Evolutionary conservation across 2,888 invertebrate species (phyloP).

Genomic region (Amblyjoppa fuscipennis): DNA sequence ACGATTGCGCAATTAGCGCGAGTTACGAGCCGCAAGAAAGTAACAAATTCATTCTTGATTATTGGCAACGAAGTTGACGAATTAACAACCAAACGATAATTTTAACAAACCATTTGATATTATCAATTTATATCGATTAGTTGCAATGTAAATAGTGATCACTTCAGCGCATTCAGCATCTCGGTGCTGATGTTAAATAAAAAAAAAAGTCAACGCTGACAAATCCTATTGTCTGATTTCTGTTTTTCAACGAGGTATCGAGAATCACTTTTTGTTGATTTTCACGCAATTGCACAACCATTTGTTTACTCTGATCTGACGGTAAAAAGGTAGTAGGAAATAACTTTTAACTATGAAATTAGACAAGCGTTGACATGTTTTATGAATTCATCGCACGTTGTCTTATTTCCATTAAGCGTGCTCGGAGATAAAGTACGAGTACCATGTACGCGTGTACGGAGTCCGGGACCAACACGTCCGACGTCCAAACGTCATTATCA

Average conservation of each 20-base stretch:
- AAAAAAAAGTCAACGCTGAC: too few relatives aligned
- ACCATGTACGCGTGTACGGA: background rate
- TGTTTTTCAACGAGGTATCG: too few relatives aligned
- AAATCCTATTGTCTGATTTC: too few relatives aligned
- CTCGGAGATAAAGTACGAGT: constrained; percentile 15
- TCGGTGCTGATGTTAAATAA: too few relatives aligned
- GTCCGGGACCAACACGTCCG: background rate
- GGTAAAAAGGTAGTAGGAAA: background rate
- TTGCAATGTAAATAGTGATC: too few relatives aligned
- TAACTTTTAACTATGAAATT: constrained; percentile 8
- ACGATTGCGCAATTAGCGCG: background rate
- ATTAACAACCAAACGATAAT: too few relatives aligned
- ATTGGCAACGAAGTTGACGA: too few relatives aligned
- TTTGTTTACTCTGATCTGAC: background rate
- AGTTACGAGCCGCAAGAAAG: too few relatives aligned
- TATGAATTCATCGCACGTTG: constrained; percentile 5
- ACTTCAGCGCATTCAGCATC: too few relatives aligned
- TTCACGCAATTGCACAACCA: background rate
- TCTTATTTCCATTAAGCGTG: constrained; percentile 19
- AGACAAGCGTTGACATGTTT: constrained; percentile 21
- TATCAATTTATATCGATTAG: too few relatives aligned
- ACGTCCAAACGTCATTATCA: constrained; percentile 65
- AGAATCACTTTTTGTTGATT: background rate
- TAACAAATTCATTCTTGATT: too few relatives aligned
- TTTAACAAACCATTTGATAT: too few relatives aligned